Evolutionary conservation across 1,140 invertebrate genomes (phyloP), one percentile per base, ranked within the genome.

Genomic region (Drosophila grimshawi): DNA sequence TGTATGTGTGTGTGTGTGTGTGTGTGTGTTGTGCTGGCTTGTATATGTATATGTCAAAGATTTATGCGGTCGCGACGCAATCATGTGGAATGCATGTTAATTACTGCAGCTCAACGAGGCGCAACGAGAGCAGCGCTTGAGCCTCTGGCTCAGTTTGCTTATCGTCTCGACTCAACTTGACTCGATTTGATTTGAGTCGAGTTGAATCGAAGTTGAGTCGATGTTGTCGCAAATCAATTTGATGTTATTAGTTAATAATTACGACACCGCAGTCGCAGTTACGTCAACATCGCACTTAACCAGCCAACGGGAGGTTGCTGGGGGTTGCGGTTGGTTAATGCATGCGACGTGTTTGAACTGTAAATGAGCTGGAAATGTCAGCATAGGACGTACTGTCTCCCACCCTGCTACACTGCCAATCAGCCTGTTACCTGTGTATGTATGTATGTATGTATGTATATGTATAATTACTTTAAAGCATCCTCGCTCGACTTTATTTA

Each of bases 221-320:
- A 71, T 88, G 85, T 85, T 85, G 83, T 89, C 89, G 85, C 85
- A 89, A 89, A 89, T 89, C 85, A 89, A 89, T 89, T 89, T 89
- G 74, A 89, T 89, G 80, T 89, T 89, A 89, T 89, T 89, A 89
- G 85, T 89, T 89, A 89, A 89, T 89, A 89, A 89, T 89, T 89
- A 89, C 80, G 55, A 69, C 73, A 72, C 61, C 62, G 63, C 65
- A 62, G 66, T 57, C 61, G 48, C 48, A 61, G 59, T 71, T 63
- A 65, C 80, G 74, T 59, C 62, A 51, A 48, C 76, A 65, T 76
- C 77, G 74, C 80, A 80, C 80, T 89, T 83, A 88, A 80, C 85
- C 85, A 79, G 85, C 73, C 73, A 30, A 19, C 19, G 19, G 19
- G 19, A 19, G 19, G 19, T 19, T 37, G 43, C 56, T 8, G 8